phyloP scores from a whole-genome alignment of 2,888 invertebrate species.

The Lissonota sp. region DNA sequence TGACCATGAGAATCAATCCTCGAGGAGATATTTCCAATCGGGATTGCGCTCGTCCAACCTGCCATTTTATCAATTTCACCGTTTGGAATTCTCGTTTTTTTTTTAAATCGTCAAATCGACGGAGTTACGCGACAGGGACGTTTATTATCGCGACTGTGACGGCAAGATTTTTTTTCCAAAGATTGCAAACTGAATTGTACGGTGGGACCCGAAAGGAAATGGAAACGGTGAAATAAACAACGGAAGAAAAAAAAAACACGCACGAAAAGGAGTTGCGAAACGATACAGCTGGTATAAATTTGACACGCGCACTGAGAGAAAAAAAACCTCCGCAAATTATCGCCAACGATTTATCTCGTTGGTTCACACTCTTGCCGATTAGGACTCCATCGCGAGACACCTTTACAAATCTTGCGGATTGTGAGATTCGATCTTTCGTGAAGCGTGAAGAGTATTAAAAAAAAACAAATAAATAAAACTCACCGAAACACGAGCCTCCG shows the following conservation, averaged over 20 bases:
- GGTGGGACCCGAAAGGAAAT: background rate
- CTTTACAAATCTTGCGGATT: background rate
- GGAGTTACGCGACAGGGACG: no score
- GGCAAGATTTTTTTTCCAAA: conserved; percentile 28
- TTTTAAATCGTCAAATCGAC: background rate
- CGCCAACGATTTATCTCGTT: background rate
- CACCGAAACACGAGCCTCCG: conserved; percentile 81
- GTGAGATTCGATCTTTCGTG: conserved; percentile 17
- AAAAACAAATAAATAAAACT: conserved; percentile 71
- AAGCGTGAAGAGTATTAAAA: conserved; percentile 20
- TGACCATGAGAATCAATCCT: conserved; percentile 57
- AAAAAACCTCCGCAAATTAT: background rate
- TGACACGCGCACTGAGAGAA: conserved; percentile 45
- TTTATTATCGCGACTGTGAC: no score
- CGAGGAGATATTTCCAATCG: conserved; percentile 32
- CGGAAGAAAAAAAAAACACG: conserved; percentile 61
- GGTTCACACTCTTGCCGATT: conserved; percentile 28
- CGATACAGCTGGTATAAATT: conserved; percentile 71
- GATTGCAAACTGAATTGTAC: conserved; percentile 21
- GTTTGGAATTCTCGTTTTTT: background rate
- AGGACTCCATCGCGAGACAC: conserved; percentile 19
- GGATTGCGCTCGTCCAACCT: conserved; percentile 38
- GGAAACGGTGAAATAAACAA: conserved; percentile 59
- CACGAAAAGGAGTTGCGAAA: conserved; percentile 45
- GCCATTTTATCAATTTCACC: conserved; percentile 34